Conservation (phyloP, 2,113 vertebrate species). For the Mesitornis unicolor region DNA sequence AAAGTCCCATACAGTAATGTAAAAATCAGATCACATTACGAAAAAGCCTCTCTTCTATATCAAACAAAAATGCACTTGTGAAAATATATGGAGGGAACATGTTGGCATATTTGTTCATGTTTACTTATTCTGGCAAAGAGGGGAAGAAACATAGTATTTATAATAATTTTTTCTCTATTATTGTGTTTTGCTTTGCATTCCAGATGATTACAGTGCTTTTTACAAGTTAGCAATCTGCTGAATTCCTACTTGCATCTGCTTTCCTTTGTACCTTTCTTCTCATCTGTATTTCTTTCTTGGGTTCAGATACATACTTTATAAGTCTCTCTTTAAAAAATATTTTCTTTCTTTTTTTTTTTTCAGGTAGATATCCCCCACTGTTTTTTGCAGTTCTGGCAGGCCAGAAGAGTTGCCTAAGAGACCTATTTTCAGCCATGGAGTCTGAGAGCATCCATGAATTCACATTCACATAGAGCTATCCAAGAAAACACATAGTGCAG, state of each 20-base stretch:
- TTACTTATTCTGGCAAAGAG: neutral
- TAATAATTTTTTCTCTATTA: neutral
- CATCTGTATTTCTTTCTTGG: neutral
- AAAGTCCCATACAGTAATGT: neutral
- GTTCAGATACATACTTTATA: neutral
- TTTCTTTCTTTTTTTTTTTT: accelerated
- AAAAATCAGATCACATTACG: neutral
- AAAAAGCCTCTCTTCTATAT: neutral
- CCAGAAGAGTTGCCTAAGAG: neutral
- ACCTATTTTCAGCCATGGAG: neutral
- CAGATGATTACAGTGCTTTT: neutral
- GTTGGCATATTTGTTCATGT: neutral
- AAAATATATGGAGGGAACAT: neutral
- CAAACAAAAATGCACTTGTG: neutral
- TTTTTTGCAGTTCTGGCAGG: neutral
- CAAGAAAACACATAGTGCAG: neutral
- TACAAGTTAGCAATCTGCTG: neutral
- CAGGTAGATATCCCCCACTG: neutral
- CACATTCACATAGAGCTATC: neutral
- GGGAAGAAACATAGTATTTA: neutral
- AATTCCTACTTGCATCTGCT: neutral
- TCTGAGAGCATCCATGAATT: neutral
- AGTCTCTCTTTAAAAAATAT: neutral
- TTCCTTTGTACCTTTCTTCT: neutral
- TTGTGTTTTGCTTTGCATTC: neutral